Base-by-base conservation (phyloP, 2,797 vertebrate genomes). In the Pangasius larnaudii region DNA sequence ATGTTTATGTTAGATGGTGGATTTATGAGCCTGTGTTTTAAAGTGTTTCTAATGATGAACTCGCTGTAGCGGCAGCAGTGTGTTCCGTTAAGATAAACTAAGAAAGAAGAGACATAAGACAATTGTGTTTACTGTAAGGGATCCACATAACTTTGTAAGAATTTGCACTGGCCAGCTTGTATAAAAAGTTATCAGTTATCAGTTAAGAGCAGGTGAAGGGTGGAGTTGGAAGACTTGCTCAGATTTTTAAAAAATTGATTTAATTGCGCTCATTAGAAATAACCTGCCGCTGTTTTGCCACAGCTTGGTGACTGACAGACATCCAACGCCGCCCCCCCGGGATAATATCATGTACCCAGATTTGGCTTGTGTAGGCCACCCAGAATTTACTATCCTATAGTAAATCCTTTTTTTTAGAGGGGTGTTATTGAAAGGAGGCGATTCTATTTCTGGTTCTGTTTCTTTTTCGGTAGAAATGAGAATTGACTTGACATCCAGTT, bases 1-100 rank as follows among this genome's bases (percentile, higher is more conserved):
- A 69, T 87, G 85, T 46, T 89, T n/a, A 84, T 84, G 53, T 58
- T 27, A 39, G 16, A 42, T 27, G 24, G 24, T 13, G 33, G 14
- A 71, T 74, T 85, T 46, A 81, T 87, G 61, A 85, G 53, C 56
- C 46, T 69, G 72, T 22, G 14, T 59, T 75, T 59, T 65, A 16
- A 83, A 83, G 51, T 30, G 27, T 27, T 78, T 39, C 2, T 24
- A 30, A 53, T 10, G 61, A 33, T 85, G 49, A 88, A 59, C 67
- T 18, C 18, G 63, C 24, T 30, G 72, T 36, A 56, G 51, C 36
- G 7, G 30, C 53, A 59, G 78, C 85, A 19, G 33, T 46, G 49
- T 42, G 30, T 63, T 71, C 67, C 10, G 69, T 22, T 27, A 65
- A 88, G 18, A 85, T 69, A 61, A 71, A 81, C 61, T 42, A 46